Evolutionary conservation across 2,113 vertebrate species (phyloP), one percentile per base, ranked within the genome.

Genomic region (Tachycineta bicolor): DNA sequence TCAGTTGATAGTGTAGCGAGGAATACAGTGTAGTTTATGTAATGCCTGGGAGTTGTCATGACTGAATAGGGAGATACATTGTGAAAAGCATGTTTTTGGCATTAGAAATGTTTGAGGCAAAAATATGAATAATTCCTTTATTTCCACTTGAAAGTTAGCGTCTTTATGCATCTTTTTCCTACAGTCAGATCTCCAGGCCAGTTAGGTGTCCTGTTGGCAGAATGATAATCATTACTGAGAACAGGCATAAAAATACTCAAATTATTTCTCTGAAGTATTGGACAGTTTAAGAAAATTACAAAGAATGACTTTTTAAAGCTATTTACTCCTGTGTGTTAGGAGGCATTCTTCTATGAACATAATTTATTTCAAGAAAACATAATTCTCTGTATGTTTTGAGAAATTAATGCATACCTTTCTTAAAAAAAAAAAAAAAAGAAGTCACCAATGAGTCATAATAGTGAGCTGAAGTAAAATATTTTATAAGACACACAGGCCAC

Each of bases 351-450:
- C 41, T 89, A 77, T 41, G 25, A 63, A 46, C 1, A 1, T 46
- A 44, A 83, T 90, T 94, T 83, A 71, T 89, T 96, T 78, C 34
- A 83, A 93, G 63, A 96, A 93, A 95, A 43, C 19, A 65, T 77
- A 14, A 3, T 80, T 95, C 96, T 95, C 84, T 11, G 19, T 3
- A 3, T 71, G 46, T 78, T 89, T 67, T 83, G 28, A 79, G 14
- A 74, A 33, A 56, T 65, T 14, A 34, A 49, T 31, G 17, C 11
- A 11, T 75, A 15, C 5, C 14, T 64, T 69, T 37, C 69, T 88
- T 29, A 29, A 43, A 11, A 47, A 25, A 6, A 22, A 12, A 26
- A 15, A 2, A 77, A 59, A 14, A 46, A 22, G 3, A 46, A 22
- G 3, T 14, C 39, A 33, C 28, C 11, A 33, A 6, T 58, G 18